These are phyloP conservation scores for Esox lucius DNA, from an alignment of 2,797 vertebrate genomes.

Conservation along the genomic window DNA sequence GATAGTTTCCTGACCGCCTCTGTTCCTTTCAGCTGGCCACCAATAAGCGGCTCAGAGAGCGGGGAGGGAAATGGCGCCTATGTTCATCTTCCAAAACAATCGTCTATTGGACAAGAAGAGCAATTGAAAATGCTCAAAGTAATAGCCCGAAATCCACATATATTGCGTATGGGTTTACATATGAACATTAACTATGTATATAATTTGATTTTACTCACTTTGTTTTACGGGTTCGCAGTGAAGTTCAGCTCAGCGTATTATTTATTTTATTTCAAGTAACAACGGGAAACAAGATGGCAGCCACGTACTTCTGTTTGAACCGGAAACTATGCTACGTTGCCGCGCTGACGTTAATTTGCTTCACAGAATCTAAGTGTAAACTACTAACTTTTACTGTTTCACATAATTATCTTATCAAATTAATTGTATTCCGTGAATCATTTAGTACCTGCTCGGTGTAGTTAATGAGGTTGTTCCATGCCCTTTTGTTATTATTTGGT, in stretches of 20 bases:
- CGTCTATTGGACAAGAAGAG: slow-evolving; percentile 81
- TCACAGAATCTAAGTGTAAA: not conserved
- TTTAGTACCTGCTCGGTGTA: too few relatives aligned
- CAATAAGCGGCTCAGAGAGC: slow-evolving; percentile 85
- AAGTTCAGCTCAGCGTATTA: slow-evolving; percentile 77
- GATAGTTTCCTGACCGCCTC: slow-evolving; percentile 70
- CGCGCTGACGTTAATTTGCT: slow-evolving; percentile 23
- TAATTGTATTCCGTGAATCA: too few relatives aligned
- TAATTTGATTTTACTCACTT: slow-evolving; percentile 72
- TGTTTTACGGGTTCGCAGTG: slow-evolving; percentile 69
- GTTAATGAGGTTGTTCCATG: too few relatives aligned
- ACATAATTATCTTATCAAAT: too few relatives aligned
- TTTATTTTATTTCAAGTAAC: slow-evolving; percentile 80
- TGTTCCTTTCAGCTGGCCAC: slow-evolving; percentile 80
- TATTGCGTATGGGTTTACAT: slow-evolving; percentile 15
- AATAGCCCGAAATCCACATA: slow-evolving; percentile 43
- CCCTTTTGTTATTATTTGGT: too few relatives aligned
- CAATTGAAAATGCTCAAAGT: slow-evolving; percentile 67
- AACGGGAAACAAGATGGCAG: slow-evolving; percentile 88
- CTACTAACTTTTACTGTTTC: too few relatives aligned
- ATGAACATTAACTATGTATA: slow-evolving; percentile 10
- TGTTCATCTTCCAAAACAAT: slow-evolving; percentile 86
- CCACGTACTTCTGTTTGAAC: slow-evolving; percentile 63
- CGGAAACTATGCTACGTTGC: slow-evolving; percentile 64
- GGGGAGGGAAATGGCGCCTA: slow-evolving; percentile 85